Evolutionary conservation across 1,140 invertebrate genomes (phyloP), one percentile per base, ranked within the genome.

Genomic region (Lepidostoma basale): DNA sequence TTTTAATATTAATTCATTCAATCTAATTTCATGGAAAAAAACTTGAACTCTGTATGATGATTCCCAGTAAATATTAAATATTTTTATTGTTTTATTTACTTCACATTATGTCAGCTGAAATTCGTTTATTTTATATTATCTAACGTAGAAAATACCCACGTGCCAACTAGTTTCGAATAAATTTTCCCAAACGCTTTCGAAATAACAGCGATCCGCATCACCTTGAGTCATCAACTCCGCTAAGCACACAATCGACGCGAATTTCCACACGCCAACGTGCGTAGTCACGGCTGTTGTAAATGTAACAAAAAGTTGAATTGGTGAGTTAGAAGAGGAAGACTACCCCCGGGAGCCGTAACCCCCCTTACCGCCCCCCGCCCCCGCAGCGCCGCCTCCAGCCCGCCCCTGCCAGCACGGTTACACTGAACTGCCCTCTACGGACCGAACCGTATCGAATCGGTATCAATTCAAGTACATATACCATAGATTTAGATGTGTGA

Each of bases 301-400:
- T 56, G 66, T 68, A 68, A 68, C 70, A 72, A 72, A 72, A 72
- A 72, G 70, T 68, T 68, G 70, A 72, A 72, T 72, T 72, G 70
- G 70, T 72, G 68, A 72, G 70, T 72, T 72, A 72, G 70, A 64
- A 65, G 70, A 52, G 60, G 70, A 72, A 72, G 62, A 39, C 70
- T 28, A 44, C 70, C 70, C 70, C 25, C 23, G 70, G 70, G 70
- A 72, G 70, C 66, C 62, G 70, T 72, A 68, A 72, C 40, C 45
- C 45, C 59, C 30, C 14, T 49, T 60, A 22, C 44, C 25, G 49
- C 20, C 58, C 23, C 39, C 18, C 18, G 22, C 36, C 28, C 12
- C 10, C 36, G 23, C 18, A 20, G 25, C 14, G 10, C 12, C n/a
- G 28, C 42, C 52, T 8, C 23, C 22, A 22, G 33, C 20, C 30